These are phyloP conservation scores for Sinosuthora webbiana DNA, from an alignment of 2,113 vertebrate genomes.

Conservation along the genomic window DNA sequence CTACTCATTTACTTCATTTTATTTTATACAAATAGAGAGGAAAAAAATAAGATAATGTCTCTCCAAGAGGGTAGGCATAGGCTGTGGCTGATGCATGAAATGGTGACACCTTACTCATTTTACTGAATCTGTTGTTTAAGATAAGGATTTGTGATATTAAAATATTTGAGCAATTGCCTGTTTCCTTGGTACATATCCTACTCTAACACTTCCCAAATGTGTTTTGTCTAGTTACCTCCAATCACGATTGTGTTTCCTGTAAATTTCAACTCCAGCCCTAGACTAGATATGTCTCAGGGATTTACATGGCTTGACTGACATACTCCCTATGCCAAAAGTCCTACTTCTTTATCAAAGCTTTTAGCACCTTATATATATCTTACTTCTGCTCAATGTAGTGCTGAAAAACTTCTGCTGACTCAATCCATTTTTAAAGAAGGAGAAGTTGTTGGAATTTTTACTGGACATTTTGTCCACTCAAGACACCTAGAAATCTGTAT, in stretches of 20 bases:
- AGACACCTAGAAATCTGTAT: not conserved
- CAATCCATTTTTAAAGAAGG: not conserved
- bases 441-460: not conserved
- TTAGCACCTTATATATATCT: not conserved
- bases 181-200: not conserved
- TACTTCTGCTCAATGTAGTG: not conserved
- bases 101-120: not conserved
- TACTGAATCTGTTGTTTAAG: not conserved
- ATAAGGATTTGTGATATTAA: not conserved
- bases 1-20: not conserved
- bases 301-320: not conserved
- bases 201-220: not conserved
- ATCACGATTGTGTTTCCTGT: not conserved
- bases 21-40: rapidly evolving
- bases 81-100: not conserved
- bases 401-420: not conserved
- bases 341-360: not conserved
- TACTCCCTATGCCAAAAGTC: not conserved
- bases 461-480: too few relatives aligned
- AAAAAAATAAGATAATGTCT: not conserved
- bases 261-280: not conserved
- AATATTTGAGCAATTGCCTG: not conserved
- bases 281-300: not conserved
- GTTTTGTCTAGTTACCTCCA: not conserved
- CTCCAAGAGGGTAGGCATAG: not conserved